Base-by-base conservation (phyloP, 2,113 vertebrate species). In the Leptocoma aspasia region DNA sequence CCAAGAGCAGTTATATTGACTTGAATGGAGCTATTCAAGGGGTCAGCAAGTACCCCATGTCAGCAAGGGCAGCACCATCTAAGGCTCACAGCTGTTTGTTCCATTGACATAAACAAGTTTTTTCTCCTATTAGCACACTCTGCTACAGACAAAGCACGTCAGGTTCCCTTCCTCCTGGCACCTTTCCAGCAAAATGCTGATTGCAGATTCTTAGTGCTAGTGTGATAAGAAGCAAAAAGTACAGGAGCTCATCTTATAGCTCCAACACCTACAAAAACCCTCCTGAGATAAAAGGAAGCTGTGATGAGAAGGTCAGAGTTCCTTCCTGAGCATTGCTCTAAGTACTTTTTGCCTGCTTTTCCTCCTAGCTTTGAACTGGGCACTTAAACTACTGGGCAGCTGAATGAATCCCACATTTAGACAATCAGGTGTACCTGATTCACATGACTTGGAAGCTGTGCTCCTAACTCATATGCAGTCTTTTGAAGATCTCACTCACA, bases 11-110 rank as follows among this genome's bases (percentile, higher is more conserved):
- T 64, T 56, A 30, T 5, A 3, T 10, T 73, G 69, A 61, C 65
- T 82, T 95, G 72, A 94, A 94, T 76, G 42, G 82, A 79, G 33
- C 65, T 82, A 86, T 96, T 96, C 52, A 93, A 88, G 80, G 73
- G 96, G 65, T 53, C 80, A 86, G 90, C 82, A 71, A 95, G 84
- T 56, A 92, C 90, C 90, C 87, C 22, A 20, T 52, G 88, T 81
- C 88, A 93, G 90, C 61, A 72, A 90, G 86, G 72, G 94, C 35
- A 86, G 94, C 89, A 93, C 88, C 81, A 89, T 54, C 82, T 79
- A 71, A 89, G 56, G 75, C 90, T 94, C 85, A 94, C 85, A 93
- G 89, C 85, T 94, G 41, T 75, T 86, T 83, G 64, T 56, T 92
- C 84, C 72, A 26, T 15, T 76, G 90, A 82, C 76, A 54, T 21